Percentiles rank a stretch among this genome's conserved stretches.
Evolutionary conservation across 2,113 vertebrate species (phyloP).

Genomic region (Corythoichthys haematopterus): DNA sequence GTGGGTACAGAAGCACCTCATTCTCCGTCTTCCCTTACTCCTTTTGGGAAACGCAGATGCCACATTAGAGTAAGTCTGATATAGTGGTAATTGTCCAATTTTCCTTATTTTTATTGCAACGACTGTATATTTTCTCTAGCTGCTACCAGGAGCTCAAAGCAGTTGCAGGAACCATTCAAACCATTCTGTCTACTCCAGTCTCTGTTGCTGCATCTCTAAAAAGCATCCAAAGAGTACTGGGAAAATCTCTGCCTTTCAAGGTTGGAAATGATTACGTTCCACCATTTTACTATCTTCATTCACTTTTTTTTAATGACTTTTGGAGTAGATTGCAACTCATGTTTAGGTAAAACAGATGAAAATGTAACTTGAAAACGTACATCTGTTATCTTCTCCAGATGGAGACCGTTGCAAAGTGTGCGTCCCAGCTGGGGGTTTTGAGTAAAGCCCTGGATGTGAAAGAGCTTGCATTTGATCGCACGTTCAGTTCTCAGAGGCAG

Average conservation of each 20-base stretch:
- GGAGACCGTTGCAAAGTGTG: conserved; percentile 78
- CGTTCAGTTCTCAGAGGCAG: conserved; percentile 64
- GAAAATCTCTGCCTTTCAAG: conserved; percentile 93
- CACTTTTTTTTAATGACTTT: background rate
- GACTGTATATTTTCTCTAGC: conserved; percentile 47
- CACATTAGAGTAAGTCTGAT: conserved; percentile 75
- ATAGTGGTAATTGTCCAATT: background rate
- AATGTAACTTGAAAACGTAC: background rate
- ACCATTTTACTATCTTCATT: no score
- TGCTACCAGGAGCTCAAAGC: conserved; percentile 81
- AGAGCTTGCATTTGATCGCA: conserved; percentile 60
- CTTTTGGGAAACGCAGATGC: conserved; percentile 73
- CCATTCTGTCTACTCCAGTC: conserved; percentile 73
- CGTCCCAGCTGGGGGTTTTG: conserved; percentile 73
- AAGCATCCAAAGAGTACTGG: conserved; percentile 84
- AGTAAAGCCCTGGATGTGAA: conserved; percentile 73
- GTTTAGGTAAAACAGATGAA: background rate
- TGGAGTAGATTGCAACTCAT: background rate
- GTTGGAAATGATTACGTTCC: conserved; percentile 53
- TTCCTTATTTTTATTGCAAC: background rate
- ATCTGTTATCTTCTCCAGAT: conserved; percentile 64
- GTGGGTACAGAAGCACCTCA: conserved; percentile 89
- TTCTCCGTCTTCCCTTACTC: conserved; percentile 77
- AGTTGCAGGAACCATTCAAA: conserved; percentile 83
- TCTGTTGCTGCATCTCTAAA: conserved; percentile 75